These are phyloP conservation scores for Channa striata DNA, from an alignment of 2,797 vertebrate species.

Conservation along the genomic window DNA sequence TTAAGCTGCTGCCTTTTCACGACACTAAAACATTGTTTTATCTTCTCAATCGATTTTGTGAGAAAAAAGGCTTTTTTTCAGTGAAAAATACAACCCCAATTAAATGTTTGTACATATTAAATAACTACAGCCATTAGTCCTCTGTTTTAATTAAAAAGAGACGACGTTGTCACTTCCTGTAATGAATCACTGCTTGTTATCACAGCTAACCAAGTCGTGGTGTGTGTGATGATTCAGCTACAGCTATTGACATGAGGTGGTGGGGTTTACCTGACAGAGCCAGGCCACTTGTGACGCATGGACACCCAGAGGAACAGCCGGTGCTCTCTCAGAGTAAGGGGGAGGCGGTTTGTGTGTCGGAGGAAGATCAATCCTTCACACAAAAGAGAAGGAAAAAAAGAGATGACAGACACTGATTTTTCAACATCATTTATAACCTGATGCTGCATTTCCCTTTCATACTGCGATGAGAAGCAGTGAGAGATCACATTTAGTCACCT, in stretches of 20 bases:
- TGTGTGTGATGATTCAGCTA: slow-evolving; percentile 32
- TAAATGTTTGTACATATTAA: slow-evolving; percentile 49
- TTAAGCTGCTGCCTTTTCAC: background rate
- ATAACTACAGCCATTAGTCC: slow-evolving; percentile 37
- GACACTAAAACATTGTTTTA: background rate
- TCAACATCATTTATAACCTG: slow-evolving; percentile 41
- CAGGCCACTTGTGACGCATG: slow-evolving; percentile 83
- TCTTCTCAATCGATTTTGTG: background rate
- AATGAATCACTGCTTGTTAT: slow-evolving; percentile 38
- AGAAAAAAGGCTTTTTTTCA: background rate
- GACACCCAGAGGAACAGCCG: slow-evolving; percentile 79
- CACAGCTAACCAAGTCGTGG: slow-evolving; percentile 14
- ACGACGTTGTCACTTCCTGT: slow-evolving; percentile 34
- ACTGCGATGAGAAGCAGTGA: slow-evolving; percentile 34
- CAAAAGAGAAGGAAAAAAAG: slow-evolving; percentile 7
- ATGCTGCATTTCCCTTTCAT: slow-evolving; percentile 43
- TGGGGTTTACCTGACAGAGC: slow-evolving; percentile 79
- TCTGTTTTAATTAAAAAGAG: slow-evolving; percentile 27
- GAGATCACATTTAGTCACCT: slow-evolving; percentile 53
- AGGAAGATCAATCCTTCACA: slow-evolving; percentile 86
- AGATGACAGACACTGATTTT: slow-evolving; percentile 65
- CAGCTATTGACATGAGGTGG: background rate
- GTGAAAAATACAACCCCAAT: slow-evolving; percentile 35
- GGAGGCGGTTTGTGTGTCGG: slow-evolving; percentile 86
- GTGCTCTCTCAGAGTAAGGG: slow-evolving; percentile 79